Base-by-base conservation (phyloP, 1,140 invertebrate species). In the Eupeodes corollae region DNA sequence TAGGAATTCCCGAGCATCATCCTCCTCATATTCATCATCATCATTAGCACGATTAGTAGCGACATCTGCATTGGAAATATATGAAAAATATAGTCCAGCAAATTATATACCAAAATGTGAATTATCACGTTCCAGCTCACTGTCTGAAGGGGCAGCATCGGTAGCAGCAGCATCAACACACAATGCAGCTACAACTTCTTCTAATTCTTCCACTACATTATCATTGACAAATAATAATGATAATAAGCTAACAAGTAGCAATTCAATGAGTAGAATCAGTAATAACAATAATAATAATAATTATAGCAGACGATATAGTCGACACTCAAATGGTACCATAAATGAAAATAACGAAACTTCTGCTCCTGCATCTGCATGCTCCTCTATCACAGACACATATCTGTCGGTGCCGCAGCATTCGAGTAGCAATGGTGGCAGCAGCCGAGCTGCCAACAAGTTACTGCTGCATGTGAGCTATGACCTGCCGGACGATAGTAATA, bases 91-190 rank as follows among this genome's bases (percentile, higher is more conserved):
- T 47, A 67, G 66, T 61, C 65, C 65, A 47, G 60, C 63, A 46
- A 59, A 63, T 56, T 68, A 68, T 67, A 68, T 59, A 65, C 61
- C 66, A 54, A 67, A 65, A 53, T 56, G 56, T 63, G 65, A 68
- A 63, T 57, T 67, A 48, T 63, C 66, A 65, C 63, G 66, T 67
- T 68, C 66, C 55, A 68, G 66, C 61, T 68, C 66, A 56, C 26
- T 41, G 14, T 45, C 44, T 35, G 34, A 35, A 45, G 34, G 14
- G 14, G 26, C 49, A 56, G 49, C 26, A 48, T 21, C 16, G 18
- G 10, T 15, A 45, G 14, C 18, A 42, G 18, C 14, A 42, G 26
- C 41, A 42, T 8, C 14, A 42, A 42, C 14, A 42, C 5, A 2
- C 18, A 43, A 26, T 26, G 21, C 21, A 26, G 21, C 21, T 26